Evolutionary conservation across 64 coral and sea anemone genomes (phyloP).

Genomic region (Montipora efflorescens): DNA sequence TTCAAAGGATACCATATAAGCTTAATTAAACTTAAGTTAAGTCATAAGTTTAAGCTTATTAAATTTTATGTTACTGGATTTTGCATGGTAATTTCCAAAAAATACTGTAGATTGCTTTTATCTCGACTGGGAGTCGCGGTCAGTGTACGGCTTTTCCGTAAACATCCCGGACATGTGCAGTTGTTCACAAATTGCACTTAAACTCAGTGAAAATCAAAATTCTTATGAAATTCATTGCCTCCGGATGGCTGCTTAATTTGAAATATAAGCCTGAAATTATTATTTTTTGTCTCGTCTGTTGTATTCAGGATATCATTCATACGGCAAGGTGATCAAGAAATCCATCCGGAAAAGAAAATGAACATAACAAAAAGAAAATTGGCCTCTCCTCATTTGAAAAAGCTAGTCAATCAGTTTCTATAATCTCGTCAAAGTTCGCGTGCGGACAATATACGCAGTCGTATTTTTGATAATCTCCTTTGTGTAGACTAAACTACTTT

Average conservation of each 20-base stretch:
- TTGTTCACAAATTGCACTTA: slow-evolving; percentile 8
- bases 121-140: not conserved
- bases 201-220: slow-evolving; percentile 22
- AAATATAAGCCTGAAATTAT: not conserved
- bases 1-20: too few relatives aligned
- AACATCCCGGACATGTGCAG: slow-evolving; percentile 24
- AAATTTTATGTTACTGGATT: not conserved
- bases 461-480: slow-evolving; percentile 9
- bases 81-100: not conserved
- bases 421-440: not conserved
- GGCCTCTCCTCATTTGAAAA: not conserved
- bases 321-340: not conserved
- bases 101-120: slow-evolving; percentile 9
- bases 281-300: not conserved
- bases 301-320: not conserved
- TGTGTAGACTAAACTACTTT: slow-evolving; percentile 40
- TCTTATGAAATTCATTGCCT: not conserved
- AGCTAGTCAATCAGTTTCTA: not conserved
- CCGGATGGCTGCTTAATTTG: not conserved
- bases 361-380: not conserved
- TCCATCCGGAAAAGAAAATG: not conserved
- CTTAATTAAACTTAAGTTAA: too few relatives aligned
- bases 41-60: too few relatives aligned
- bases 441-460: not conserved
- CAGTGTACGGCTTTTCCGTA: not conserved